phyloP scores from a whole-genome alignment of 1,140 invertebrate genomes.

The Yoshiicerus persimilis region DNA sequence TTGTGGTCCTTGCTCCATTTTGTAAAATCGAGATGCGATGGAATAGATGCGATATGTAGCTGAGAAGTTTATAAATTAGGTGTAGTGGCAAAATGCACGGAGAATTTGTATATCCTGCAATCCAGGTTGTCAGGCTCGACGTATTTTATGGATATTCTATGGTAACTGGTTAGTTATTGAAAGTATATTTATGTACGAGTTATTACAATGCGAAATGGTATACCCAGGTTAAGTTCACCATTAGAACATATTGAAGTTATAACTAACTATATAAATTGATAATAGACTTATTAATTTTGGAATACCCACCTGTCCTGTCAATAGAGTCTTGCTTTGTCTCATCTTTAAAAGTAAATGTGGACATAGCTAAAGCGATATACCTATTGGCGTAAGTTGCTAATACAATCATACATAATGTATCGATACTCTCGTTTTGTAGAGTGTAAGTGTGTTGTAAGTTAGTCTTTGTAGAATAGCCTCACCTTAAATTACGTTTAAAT shows the following conservation, averaged over 20 bases:
- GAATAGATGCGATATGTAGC: neutral
- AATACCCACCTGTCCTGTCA: neutral
- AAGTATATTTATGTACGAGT: neutral
- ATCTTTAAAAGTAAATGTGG: neutral
- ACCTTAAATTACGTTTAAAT: neutral
- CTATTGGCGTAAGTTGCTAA: no score
- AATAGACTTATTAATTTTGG: neutral
- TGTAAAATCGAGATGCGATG: neutral
- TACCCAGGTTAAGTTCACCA: neutral
- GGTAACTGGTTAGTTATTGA: neutral
- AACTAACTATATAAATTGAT: neutral
- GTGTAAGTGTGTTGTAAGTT: neutral
- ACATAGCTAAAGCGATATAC: no score
- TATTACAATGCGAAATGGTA: neutral
- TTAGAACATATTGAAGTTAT: neutral
- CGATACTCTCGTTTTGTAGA: neutral
- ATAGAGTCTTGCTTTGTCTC: neutral
- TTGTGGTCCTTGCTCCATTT: neutral
- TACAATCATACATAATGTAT: neutral
- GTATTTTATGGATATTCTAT: no score
- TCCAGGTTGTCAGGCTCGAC: neutral
- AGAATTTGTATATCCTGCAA: neutral
- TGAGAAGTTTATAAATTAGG: neutral
- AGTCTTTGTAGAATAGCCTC: neutral
- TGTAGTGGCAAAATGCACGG: neutral